Conservation (phyloP, 2,113 vertebrate genomes). For the Neolamprologus ventralis region DNA sequence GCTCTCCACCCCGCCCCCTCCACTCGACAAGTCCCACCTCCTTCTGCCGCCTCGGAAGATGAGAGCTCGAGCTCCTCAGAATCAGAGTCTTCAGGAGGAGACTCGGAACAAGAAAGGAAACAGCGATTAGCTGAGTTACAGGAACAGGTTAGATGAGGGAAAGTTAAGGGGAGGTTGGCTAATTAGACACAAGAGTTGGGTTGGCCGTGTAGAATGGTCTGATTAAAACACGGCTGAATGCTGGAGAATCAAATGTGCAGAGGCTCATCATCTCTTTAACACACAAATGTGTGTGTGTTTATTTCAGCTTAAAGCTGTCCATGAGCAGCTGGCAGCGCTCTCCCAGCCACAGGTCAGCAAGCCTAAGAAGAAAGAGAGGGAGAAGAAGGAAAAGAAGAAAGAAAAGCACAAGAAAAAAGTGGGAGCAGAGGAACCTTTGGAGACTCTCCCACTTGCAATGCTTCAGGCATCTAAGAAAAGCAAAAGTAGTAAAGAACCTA, state of each 20-base stretch:
- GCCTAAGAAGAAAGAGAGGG: slow-evolving; percentile 93
- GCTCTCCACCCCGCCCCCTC: slow-evolving; percentile 70
- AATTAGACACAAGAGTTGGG: slow-evolving; percentile 24
- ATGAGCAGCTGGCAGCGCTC: slow-evolving; percentile 90
- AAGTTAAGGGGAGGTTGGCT: slow-evolving; percentile 30
- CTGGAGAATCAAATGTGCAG: background rate
- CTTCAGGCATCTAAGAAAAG: slow-evolving; percentile 55
- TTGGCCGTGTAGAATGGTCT: slow-evolving; percentile 20
- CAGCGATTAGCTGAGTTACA: slow-evolving; percentile 89
- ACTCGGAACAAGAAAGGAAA: slow-evolving; percentile 85
- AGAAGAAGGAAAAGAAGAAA: slow-evolving; percentile 88
- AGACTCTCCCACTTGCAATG: slow-evolving; percentile 51
- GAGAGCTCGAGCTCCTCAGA: slow-evolving; percentile 85
- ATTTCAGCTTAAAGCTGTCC: slow-evolving; percentile 86
- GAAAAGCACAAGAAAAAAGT: slow-evolving; percentile 81
- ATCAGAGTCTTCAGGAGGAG: slow-evolving; percentile 83
- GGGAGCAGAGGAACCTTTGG: slow-evolving; percentile 60
- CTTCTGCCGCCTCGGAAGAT: slow-evolving; percentile 78
- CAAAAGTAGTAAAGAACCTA: slow-evolving; percentile 55
- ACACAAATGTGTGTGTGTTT: slow-evolving; percentile 2
- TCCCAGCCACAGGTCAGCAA: slow-evolving; percentile 89
- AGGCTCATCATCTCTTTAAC: background rate
- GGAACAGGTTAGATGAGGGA: slow-evolving; percentile 78
- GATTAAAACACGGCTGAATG: background rate
- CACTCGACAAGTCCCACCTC: slow-evolving; percentile 72